Percentiles rank a stretch among this genome's conserved stretches.
These are phyloP conservation scores for Marcusenius ussheri DNA, from an alignment of 2,113 vertebrate genomes.

Conservation along the genomic window DNA sequence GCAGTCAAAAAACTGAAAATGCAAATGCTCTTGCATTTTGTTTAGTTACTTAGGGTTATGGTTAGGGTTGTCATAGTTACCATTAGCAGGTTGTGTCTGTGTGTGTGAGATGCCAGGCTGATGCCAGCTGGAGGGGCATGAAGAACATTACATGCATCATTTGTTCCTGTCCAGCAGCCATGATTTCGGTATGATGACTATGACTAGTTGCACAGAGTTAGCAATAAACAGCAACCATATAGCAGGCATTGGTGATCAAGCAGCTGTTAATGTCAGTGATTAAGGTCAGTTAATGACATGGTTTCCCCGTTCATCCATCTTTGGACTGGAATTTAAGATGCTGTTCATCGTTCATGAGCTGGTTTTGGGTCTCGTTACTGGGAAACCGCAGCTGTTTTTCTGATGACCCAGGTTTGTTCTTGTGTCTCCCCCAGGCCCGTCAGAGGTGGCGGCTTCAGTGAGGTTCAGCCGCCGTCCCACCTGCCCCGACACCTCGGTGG, in stretches of 20 bases:
- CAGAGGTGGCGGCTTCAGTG: conserved; percentile 61
- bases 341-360: neutral
- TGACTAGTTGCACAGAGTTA: neutral
- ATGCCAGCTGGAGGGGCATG: no score
- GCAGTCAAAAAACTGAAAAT: no score
- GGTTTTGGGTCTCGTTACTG: neutral
- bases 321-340: neutral
- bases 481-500: conserved; percentile 84
- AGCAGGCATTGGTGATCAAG: neutral
- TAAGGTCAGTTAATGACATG: neutral
- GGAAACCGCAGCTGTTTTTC: neutral
- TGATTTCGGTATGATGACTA: neutral
- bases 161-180: neutral
- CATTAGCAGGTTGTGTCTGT: neutral
- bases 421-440: conserved; percentile 66
- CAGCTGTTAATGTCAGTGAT: neutral
- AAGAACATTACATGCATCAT: neutral
- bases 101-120: neutral
- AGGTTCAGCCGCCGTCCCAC: conserved; percentile 83
- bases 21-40: no score
- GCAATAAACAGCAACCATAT: neutral
- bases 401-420: neutral
- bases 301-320: neutral
- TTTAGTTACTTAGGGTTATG: no score
- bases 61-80: no score